Evolutionary conservation across 2,888 invertebrate species (phyloP).

Genomic region (Agrilus mali): DNA sequence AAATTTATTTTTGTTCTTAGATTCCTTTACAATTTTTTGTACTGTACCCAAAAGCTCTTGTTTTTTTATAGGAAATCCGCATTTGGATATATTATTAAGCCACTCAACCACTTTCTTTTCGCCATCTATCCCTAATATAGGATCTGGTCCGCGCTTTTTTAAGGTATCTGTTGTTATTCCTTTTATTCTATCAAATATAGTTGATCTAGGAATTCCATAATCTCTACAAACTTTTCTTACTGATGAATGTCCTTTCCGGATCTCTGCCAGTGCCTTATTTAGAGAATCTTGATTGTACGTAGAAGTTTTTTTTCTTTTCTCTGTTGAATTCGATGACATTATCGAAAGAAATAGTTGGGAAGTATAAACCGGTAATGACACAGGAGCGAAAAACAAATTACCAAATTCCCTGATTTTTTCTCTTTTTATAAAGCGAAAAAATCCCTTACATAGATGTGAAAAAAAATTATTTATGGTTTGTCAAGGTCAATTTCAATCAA

Average conservation of each 20-base stretch:
- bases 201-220: conserved; percentile 9
- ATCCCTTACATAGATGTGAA: too few relatives aligned
- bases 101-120: conserved; percentile 19
- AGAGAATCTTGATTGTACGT: conserved; percentile 6
- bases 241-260: conserved; percentile 1
- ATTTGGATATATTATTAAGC: conserved; percentile 22
- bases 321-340: too few relatives aligned
- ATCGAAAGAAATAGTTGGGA: too few relatives aligned
- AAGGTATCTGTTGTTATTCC: conserved; percentile 13
- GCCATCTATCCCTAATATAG: conserved; percentile 13
- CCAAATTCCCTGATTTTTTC: too few relatives aligned
- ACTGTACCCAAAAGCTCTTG: conserved; percentile 18
- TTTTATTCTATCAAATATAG: conserved; percentile 7
- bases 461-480: too few relatives aligned
- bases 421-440: too few relatives aligned
- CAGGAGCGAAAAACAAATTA: too few relatives aligned
- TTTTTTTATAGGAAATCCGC: conserved; percentile 23
- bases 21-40: conserved; percentile 13
- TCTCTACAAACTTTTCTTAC: conserved; percentile 6
- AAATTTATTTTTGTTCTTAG: conserved; percentile 6
- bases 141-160: conserved; percentile 17
- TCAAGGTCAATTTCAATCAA: too few relatives aligned
- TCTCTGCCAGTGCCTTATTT: conserved; percentile 6
- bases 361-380: too few relatives aligned
- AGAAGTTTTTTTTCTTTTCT: not conserved